Evolutionary conservation across 2,797 vertebrate species (phyloP).

Genomic region (Girardinus metallicus): DNA sequence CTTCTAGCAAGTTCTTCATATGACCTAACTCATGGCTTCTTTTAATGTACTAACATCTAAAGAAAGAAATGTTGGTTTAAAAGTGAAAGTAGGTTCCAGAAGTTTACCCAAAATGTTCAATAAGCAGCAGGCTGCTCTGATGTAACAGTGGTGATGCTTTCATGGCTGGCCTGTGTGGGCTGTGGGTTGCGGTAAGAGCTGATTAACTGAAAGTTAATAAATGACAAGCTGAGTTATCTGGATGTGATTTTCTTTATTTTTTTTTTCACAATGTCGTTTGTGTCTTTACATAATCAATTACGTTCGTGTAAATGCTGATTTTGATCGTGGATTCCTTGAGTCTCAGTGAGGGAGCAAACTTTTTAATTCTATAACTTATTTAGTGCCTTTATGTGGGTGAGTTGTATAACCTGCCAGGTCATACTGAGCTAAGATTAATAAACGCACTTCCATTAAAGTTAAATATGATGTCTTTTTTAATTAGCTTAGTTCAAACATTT

Average conservation of each 20-base stretch:
- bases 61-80: neutral
- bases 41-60: neutral
- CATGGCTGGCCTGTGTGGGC: neutral
- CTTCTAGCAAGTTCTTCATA: neutral
- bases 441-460: neutral
- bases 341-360: conserved; percentile 17
- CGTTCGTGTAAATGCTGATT: conserved; percentile 8
- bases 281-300: neutral
- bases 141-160: neutral
- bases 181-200: neutral
- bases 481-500: neutral
- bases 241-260: neutral
- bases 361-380: conserved; percentile 53
- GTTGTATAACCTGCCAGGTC: conserved; percentile 48
- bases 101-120: neutral
- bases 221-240: neutral
- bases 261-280: neutral
- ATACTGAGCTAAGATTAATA: neutral
- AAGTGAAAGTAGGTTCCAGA: neutral
- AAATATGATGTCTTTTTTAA: neutral
- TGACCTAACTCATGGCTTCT: neutral
- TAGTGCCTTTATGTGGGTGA: conserved; percentile 17
- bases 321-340: conserved; percentile 18
- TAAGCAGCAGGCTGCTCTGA: neutral
- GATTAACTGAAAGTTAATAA: neutral